Evolutionary conservation across 2,797 vertebrate genomes (phyloP).

Genomic region (Peromyscus nudipes): DNA sequence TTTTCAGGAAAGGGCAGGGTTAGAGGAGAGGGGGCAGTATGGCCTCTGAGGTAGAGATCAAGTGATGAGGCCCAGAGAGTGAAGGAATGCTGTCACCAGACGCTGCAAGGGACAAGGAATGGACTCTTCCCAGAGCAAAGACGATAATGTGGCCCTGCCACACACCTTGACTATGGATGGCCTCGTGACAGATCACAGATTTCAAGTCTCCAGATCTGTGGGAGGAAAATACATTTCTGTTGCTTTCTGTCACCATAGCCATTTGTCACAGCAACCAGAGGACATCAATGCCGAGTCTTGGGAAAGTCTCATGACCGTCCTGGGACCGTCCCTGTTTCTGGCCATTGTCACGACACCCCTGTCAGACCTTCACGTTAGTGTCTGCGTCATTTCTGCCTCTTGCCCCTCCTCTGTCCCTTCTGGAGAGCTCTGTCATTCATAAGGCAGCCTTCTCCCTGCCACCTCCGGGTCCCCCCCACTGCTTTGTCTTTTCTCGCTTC

Average conservation of each 20-base stretch:
- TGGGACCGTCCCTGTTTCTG: neutral
- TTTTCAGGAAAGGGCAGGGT: neutral
- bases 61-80: neutral
- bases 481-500: neutral
- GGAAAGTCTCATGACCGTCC: neutral
- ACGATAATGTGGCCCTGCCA: neutral
- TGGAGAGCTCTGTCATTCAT: neutral
- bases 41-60: too few relatives aligned
- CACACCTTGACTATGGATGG: neutral
- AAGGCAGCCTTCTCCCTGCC: neutral
- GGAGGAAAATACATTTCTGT: neutral
- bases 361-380: neutral
- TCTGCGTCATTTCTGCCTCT: neutral
- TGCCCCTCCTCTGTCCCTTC: neutral
- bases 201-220: neutral
- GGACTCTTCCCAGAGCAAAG: neutral
- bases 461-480: too few relatives aligned
- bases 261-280: neutral
- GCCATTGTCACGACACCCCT: rapidly evolving
- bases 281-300: too few relatives aligned
- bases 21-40: neutral
- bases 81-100: neutral
- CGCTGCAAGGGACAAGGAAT: neutral
- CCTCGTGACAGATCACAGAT: neutral
- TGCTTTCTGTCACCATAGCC: neutral